Evolutionary conservation across 1,140 invertebrate genomes (phyloP), one percentile per base, ranked within the genome.

Genomic region (Stegodyphus mimosarum): DNA sequence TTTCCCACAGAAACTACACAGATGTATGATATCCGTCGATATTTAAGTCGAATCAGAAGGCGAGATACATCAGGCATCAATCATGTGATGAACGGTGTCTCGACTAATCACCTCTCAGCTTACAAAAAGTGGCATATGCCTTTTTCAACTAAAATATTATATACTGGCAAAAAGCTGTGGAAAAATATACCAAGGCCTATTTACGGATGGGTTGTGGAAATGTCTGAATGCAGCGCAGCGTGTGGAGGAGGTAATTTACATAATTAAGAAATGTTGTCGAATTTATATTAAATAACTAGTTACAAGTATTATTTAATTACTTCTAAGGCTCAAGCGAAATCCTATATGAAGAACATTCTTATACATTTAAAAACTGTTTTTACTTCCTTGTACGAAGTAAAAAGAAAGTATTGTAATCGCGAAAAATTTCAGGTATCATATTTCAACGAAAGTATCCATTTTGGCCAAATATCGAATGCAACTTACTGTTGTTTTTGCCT

Each of bases 21-120:
- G 13, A 86, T 86, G 83, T 86, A 86, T 51, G 83, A 86, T 13
- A 78, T 86, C 33, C 83, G 83, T 17, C 18, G 83, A 15, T 86
- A 86, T 48, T 33, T 87, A 7, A 87, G 67, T 48, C 78, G 78
- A 0, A 72, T 83, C 17, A 15, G 76, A 1, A 9, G 64, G 15
- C 48, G 51, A 51, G 85, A 86, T 60, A 80, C 77, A n/a, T 80
- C 76, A 7, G 85, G 76, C 17, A 74, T 52, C 18, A 80, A 79
- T n/a, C 71, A 80, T 17, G 76, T 86, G 0, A 53, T 74, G 10
- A 74, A 18, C 50, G 69, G 60, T 13, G 70, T 79, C 0, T 50
- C 48, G 15, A 50, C 53, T 7, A 55, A 55, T 0, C 60, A 71
- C 6, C 13, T 74, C 0, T 49, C 33, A 5, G 55, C 74, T 0